Conservation (phyloP, 2,888 invertebrate species). For the Cantharis rustica region DNA sequence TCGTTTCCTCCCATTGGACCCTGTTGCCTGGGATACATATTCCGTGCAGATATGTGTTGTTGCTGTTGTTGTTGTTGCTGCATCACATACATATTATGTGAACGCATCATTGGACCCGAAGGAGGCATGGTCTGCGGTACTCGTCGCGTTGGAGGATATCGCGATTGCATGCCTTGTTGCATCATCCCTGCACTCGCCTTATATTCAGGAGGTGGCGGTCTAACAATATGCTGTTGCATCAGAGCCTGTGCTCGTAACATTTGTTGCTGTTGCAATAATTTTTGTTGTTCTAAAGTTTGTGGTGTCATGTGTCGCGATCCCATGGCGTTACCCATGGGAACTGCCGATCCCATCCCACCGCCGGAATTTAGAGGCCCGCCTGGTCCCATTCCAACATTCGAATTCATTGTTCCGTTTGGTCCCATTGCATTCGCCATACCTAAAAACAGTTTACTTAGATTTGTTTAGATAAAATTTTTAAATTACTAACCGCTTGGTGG, state of each 20-base stretch:
- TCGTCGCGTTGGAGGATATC: constrained; percentile 63
- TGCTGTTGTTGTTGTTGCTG: constrained; percentile 46
- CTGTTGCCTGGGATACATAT: constrained; percentile 61
- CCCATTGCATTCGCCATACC: constrained; percentile 39
- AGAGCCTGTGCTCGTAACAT: constrained; percentile 58
- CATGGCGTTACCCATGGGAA: constrained; percentile 32
- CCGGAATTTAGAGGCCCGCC: constrained; percentile 37
- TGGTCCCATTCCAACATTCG: constrained; percentile 37
- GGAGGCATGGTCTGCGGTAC: constrained; percentile 75
- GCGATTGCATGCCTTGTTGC: constrained; percentile 49
- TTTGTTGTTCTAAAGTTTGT: constrained; percentile 52
- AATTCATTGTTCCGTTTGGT: constrained; percentile 25
- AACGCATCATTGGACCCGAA: constrained; percentile 73
- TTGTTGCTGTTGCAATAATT: constrained; percentile 60
- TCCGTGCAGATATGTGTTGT: constrained; percentile 55
- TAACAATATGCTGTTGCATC: constrained; percentile 52
- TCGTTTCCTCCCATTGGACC: constrained; percentile 64
- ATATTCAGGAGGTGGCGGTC: constrained; percentile 87
- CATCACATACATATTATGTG: constrained; percentile 66
- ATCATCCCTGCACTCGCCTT: constrained; percentile 67
- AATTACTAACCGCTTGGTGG: constrained; percentile 44
- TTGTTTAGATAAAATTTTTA: neutral
- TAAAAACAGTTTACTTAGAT: constrained; percentile 6
- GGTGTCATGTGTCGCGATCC: constrained; percentile 42
- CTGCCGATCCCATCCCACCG: constrained; percentile 24